These are phyloP conservation scores for Drepana arcuata DNA, from an alignment of 1,140 invertebrate species.

Conservation along the genomic window DNA sequence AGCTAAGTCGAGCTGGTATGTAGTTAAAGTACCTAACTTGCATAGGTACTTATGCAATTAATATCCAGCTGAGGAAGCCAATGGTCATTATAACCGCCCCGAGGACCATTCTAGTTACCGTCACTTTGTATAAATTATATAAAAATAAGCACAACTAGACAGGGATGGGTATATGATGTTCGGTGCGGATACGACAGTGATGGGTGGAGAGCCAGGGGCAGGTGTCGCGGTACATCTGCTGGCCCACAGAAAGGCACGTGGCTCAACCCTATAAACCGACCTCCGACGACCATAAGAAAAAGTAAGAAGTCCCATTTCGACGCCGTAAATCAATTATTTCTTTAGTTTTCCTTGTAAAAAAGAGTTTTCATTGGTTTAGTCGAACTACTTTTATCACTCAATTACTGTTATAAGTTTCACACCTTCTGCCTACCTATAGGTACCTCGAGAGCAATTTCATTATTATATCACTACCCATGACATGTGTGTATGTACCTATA, in stretches of 20 bases:
- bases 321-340: conserved; percentile 17
- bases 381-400: too few relatives aligned
- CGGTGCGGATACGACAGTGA: conserved; percentile 43
- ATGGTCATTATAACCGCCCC: conserved; percentile 55
- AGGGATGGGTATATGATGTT: conserved; percentile 36
- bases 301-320: conserved; percentile 39
- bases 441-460: background rate
- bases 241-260: conserved; percentile 51
- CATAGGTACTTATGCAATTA: conserved; percentile 39
- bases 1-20: conserved; percentile 2
- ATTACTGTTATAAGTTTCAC: too few relatives aligned
- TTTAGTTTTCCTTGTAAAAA: background rate
- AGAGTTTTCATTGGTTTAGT: too few relatives aligned
- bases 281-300: conserved; percentile 44
- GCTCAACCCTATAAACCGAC: conserved; percentile 58
- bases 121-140: conserved; percentile 67
- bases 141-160: conserved; percentile 58
- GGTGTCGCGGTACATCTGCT: conserved; percentile 67
- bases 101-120: conserved; percentile 63
- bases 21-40: too few relatives aligned
- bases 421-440: background rate
- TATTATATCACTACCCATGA: background rate
- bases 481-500: background rate
- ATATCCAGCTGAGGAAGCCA: conserved; percentile 32
- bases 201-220: conserved; percentile 52